phyloP scores from a whole-genome alignment of 2,888 invertebrate genomes.

The Cerceris ruficornis region DNA sequence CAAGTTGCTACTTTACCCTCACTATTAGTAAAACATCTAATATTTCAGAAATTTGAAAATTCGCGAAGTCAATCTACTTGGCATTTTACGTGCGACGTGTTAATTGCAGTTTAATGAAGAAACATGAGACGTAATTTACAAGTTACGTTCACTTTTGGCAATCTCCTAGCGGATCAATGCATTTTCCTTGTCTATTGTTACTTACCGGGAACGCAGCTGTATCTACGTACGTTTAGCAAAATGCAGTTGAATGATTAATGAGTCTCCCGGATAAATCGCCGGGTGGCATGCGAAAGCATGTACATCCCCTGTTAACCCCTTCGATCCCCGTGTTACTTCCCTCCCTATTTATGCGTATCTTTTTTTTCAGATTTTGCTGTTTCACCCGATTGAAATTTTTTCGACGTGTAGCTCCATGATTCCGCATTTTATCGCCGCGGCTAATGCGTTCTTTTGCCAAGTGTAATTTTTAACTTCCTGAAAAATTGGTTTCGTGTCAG shows the following conservation, averaged over 20 bases:
- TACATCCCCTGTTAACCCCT: neutral
- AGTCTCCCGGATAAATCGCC: slow-evolving; percentile 8
- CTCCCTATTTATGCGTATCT: neutral
- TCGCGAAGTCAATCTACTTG: too few species aligned
- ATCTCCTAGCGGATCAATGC: neutral
- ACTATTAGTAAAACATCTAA: too few species aligned
- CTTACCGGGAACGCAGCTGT: neutral
- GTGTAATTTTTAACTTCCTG: too few species aligned
- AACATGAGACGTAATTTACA: neutral
- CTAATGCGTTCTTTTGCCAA: too few species aligned
- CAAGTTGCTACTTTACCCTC: too few species aligned
- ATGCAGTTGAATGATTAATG: slow-evolving; percentile 21
- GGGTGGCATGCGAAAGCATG: neutral
- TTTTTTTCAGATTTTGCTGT: neutral
- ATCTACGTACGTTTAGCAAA: slow-evolving; percentile 10
- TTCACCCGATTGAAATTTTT: neutral
- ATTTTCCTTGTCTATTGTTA: neutral
- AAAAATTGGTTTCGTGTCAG: too few species aligned
- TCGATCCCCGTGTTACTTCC: neutral
- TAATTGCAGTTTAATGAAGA: neutral
- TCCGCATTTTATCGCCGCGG: neutral
- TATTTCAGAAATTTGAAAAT: too few species aligned
- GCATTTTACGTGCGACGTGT: too few species aligned
- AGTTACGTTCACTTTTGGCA: neutral
- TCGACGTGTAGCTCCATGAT: neutral